phyloP scores from a whole-genome alignment of 2,888 invertebrate species.

The Plusia festucae region DNA sequence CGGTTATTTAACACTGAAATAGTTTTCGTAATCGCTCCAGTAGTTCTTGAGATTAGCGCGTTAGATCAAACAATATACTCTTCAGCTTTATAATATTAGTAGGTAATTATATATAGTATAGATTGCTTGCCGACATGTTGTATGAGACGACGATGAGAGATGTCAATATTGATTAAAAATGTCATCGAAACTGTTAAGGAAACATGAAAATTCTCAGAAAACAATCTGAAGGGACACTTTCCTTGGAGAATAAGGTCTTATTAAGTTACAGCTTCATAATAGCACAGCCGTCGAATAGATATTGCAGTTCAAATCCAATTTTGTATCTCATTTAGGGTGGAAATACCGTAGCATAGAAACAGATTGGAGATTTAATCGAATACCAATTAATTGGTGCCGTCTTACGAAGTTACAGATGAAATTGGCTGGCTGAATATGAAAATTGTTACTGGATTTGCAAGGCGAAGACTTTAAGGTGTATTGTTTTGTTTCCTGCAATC shows the following conservation, averaged over 20 bases:
- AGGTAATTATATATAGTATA: neutral
- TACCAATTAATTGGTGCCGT: conserved; percentile 70
- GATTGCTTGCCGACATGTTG: neutral
- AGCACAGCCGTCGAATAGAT: conserved; percentile 60
- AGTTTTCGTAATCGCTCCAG: too few relatives aligned
- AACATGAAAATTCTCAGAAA: conserved; percentile 22
- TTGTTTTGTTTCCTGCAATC: conserved; percentile 40
- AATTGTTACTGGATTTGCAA: conserved; percentile 45
- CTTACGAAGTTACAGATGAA: conserved; percentile 62
- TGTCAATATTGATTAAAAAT: neutral
- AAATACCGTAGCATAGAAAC: conserved; percentile 63
- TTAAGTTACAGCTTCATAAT: conserved; percentile 62
- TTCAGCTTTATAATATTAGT: too few relatives aligned
- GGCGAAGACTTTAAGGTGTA: conserved; percentile 35
- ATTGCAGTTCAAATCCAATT: conserved; percentile 73
- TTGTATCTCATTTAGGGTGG: conserved; percentile 64
- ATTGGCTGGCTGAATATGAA: conserved; percentile 52
- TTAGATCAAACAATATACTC: too few relatives aligned
- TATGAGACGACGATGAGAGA: too few relatives aligned
- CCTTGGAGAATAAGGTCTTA: conserved; percentile 44
- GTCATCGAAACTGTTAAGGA: neutral
- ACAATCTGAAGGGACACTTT: conserved; percentile 36
- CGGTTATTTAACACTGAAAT: too few relatives aligned
- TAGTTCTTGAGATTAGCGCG: too few relatives aligned
- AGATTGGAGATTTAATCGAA: conserved; percentile 76